A percentile compares a stretch with the other conserved stretches of the same genome.
phyloP scores from a whole-genome alignment of 1,140 invertebrate species.

The Arion vulgaris region DNA sequence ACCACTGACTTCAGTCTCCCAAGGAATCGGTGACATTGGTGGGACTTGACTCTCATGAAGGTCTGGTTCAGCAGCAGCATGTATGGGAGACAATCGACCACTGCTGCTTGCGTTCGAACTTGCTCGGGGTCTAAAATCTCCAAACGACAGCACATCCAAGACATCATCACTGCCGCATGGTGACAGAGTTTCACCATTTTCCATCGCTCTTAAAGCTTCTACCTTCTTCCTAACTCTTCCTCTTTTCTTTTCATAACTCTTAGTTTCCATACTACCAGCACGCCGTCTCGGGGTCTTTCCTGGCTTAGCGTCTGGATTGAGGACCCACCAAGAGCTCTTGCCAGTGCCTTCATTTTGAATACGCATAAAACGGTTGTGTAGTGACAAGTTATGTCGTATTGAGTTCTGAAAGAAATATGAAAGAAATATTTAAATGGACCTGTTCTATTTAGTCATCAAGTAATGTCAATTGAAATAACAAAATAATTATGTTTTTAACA shows the following conservation, averaged over 20 bases:
- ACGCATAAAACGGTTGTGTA: constrained; percentile 99
- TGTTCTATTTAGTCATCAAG: no score
- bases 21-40: constrained; percentile 72
- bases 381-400: constrained; percentile 97
- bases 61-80: constrained; percentile 81
- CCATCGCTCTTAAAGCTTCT: constrained; percentile 77
- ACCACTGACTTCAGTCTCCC: constrained; percentile 60
- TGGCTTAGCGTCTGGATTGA: constrained; percentile 98
- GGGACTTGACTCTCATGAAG: constrained; percentile 82
- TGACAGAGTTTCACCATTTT: constrained; percentile 78
- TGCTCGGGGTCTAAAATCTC: constrained; percentile 87
- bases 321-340: constrained; percentile 99
- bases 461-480: no score
- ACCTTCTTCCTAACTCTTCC: constrained; percentile 95
- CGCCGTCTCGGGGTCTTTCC: constrained; percentile 93
- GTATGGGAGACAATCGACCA: constrained; percentile 89
- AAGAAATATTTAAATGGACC: no score
- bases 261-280: constrained; percentile 96
- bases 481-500: no score
- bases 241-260: constrained; percentile 92
- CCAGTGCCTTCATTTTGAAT: constrained; percentile 99
- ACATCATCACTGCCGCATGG: constrained; percentile 88
- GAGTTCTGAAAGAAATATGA: constrained; percentile 99
- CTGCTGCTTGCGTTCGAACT: constrained; percentile 95
- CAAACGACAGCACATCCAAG: constrained; percentile 85